These are phyloP conservation scores for Eupleurogrammus muticus DNA, from an alignment of 2,797 vertebrate genomes.

Conservation along the genomic window DNA sequence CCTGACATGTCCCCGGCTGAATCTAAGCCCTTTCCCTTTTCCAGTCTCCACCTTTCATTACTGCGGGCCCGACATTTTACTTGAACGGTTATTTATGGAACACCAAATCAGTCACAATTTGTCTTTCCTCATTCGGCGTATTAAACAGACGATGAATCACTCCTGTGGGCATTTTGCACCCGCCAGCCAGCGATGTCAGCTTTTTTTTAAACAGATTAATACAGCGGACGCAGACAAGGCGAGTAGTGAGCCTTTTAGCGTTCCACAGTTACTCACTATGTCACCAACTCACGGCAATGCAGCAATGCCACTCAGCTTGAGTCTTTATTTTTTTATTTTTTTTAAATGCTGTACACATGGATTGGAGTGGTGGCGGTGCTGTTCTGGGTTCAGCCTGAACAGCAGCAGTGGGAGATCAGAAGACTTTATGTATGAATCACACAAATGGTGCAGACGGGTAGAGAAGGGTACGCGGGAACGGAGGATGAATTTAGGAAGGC, in stretches of 20 bases:
- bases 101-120: slow-evolving; percentile 18
- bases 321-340: too few relatives aligned
- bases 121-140: slow-evolving; percentile 11
- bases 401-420: neutral
- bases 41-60: slow-evolving; percentile 10
- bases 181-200: slow-evolving; percentile 19
- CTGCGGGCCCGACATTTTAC: slow-evolving; percentile 1
- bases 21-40: neutral
- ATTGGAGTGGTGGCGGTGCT: neutral
- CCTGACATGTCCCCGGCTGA: neutral
- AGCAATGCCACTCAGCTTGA: slow-evolving; percentile 11
- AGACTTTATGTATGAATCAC: slow-evolving; percentile 12
- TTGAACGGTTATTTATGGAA: slow-evolving; percentile 29
- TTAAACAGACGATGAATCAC: slow-evolving; percentile 26
- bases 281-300: slow-evolving; percentile 31
- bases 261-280: slow-evolving; percentile 35
- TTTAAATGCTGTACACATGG: slow-evolving; percentile 1
- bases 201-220: slow-evolving; percentile 45
- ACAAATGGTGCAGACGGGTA: neutral
- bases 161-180: slow-evolving; percentile 22
- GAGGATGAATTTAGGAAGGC: neutral
- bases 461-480: neutral
- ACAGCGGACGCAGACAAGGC: slow-evolving; percentile 28
- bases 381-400: neutral
- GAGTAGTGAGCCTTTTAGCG: slow-evolving; percentile 30